Evolutionary conservation across 2,888 invertebrate genomes (phyloP).

Genomic region (Psococerastis gibbosa): DNA sequence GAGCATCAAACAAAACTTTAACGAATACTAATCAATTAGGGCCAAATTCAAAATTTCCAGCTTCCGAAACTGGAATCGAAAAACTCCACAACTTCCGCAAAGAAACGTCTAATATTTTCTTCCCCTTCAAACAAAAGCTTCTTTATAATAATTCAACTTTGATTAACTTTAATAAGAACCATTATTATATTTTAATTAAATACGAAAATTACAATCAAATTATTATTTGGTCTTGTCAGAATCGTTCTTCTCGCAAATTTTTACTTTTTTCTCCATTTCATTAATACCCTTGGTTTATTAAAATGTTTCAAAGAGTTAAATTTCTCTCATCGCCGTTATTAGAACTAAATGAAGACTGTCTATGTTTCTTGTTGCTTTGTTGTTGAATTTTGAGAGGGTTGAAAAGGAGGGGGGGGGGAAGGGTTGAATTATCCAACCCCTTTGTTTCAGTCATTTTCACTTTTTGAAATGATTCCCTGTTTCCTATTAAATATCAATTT

Average conservation of each 20-base stretch:
- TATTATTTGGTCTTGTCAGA: background rate
- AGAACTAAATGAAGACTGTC: background rate
- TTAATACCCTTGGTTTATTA: conserved; percentile 9
- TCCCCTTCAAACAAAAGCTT: background rate
- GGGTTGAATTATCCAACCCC: no score
- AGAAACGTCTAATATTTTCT: no score
- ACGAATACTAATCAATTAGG: no score
- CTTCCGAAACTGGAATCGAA: no score
- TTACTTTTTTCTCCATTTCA: conserved; percentile 9
- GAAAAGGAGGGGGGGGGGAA: no score
- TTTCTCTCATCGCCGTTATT: background rate
- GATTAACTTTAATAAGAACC: conserved; percentile 9
- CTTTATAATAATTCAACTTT: conserved; percentile 3
- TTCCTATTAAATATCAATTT: no score
- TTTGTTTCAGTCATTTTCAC: no score
- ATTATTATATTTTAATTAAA: conserved; percentile 10
- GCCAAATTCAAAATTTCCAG: no score
- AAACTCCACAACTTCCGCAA: no score
- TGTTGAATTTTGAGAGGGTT: no score
- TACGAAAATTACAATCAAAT: conserved; percentile 10
- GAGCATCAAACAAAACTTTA: no score
- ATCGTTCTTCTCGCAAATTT: conserved; percentile 2
- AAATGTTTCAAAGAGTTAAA: conserved; percentile 2
- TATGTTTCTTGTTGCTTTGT: background rate
- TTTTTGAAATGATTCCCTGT: no score